Conservation (phyloP, 2,113 vertebrate genomes). For the Centropus bengalensis region DNA sequence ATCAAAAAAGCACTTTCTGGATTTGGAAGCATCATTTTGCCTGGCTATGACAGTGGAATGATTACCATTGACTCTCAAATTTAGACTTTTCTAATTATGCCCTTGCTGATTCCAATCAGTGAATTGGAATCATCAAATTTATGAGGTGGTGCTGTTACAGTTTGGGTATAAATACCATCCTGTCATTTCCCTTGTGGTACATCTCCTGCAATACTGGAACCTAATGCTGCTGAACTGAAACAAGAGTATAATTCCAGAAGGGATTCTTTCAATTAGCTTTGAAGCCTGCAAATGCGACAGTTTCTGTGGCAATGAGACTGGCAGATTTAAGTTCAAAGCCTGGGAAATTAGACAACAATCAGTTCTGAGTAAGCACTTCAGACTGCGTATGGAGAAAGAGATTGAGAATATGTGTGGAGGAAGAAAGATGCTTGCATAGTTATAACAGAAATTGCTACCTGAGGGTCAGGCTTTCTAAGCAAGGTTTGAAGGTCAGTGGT, state of each 20-base stretch:
- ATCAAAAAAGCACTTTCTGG: not conserved
- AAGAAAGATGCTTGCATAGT: not conserved
- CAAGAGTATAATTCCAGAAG: not conserved
- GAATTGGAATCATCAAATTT: not conserved
- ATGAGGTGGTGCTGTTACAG: not conserved
- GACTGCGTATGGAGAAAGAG: not conserved
- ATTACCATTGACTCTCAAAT: not conserved
- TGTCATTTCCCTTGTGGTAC: not conserved
- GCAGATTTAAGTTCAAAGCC: not conserved
- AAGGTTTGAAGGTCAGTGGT: not conserved
- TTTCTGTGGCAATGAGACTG: not conserved
- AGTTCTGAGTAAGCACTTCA: not conserved
- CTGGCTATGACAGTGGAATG: not conserved
- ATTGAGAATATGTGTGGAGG: not conserved
- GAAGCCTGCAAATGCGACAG: not conserved
- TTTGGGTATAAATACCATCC: not conserved
- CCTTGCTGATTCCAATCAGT: not conserved
- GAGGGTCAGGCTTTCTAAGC: not conserved
- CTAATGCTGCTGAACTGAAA: not conserved
- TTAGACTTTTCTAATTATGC: not conserved
- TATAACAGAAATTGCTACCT: not conserved
- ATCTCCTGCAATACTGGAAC: not conserved
- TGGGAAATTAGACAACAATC: not conserved
- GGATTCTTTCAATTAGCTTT: not conserved
- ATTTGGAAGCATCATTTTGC: not conserved